phyloP scores from a whole-genome alignment of 1,140 invertebrate species.

The Ericerus pela region DNA sequence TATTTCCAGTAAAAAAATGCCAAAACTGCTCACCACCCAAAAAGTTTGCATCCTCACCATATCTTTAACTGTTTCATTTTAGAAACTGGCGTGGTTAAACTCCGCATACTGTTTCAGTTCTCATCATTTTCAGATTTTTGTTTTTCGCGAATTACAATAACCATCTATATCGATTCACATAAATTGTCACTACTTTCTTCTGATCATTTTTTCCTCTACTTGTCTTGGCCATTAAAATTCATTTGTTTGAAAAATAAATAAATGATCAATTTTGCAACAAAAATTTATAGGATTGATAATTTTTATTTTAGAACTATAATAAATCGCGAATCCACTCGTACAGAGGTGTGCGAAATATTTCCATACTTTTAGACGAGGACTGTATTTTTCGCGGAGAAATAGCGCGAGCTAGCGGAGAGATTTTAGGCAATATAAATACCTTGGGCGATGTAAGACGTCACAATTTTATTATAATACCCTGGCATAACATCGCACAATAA shows the following conservation, averaged over 20 bases:
- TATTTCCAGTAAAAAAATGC: no score
- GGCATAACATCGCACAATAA: neutral
- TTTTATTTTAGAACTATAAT: constrained; percentile 73
- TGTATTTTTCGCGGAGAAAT: constrained; percentile 67
- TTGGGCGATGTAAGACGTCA: constrained; percentile 59
- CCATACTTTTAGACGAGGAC: constrained; percentile 49
- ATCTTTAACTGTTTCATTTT: no score
- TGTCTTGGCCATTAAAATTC: no score
- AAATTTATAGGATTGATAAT: no score
- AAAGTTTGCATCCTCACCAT: no score
- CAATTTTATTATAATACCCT: neutral
- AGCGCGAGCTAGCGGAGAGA: constrained; percentile 52
- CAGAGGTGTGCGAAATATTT: constrained; percentile 51
- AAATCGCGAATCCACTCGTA: constrained; percentile 69
- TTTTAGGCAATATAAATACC: constrained; percentile 47
- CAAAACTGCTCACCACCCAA: no score
- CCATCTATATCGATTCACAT: neutral
- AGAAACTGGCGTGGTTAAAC: no score
- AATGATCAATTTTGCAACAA: no score
- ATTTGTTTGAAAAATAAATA: no score
- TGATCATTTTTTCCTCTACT: no score
- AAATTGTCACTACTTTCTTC: no score
- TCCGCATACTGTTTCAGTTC: no score
- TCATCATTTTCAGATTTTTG: neutral
- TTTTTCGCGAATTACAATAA: neutral